These are phyloP conservation scores for Acronicta psi DNA, from an alignment of 2,888 invertebrate genomes.

Conservation along the genomic window DNA sequence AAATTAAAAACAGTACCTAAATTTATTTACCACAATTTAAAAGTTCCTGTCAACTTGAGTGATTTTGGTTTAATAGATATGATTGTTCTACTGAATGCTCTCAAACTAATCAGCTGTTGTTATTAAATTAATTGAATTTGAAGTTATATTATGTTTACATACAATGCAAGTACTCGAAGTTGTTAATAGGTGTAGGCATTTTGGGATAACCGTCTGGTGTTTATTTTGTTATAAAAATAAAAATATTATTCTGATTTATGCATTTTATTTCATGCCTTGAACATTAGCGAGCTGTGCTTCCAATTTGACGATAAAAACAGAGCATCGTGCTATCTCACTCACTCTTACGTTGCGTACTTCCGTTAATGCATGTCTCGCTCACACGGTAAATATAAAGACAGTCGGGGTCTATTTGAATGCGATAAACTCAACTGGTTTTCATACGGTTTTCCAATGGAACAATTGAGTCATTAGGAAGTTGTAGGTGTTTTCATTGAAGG, in stretches of 20 bases:
- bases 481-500: too few relatives aligned
- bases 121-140: conserved; percentile 23
- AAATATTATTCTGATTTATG: conserved; percentile 48
- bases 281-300: too few relatives aligned
- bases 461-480: too few relatives aligned
- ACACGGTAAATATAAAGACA: too few relatives aligned
- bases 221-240: conserved; percentile 62
- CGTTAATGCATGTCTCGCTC: too few relatives aligned
- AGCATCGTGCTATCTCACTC: not conserved
- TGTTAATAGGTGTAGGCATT: conserved; percentile 58
- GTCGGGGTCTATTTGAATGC: too few relatives aligned
- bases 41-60: not conserved
- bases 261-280: conserved; percentile 15
- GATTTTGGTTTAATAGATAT: not conserved
- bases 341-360: too few relatives aligned
- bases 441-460: too few relatives aligned
- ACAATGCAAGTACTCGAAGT: conserved; percentile 36
- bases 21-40: too few relatives aligned
- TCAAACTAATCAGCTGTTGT: conserved; percentile 3
- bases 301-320: too few relatives aligned
- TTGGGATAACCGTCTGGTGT: conserved; percentile 59
- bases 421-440: too few relatives aligned
- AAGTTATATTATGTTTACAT: conserved; percentile 18
- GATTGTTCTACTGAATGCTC: conserved; percentile 17
- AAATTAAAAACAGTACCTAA: too few relatives aligned